Percentiles rank a stretch among this genome's conserved stretches.
Conservation (phyloP, 2,888 invertebrate species). For the Lobophora halterata region DNA sequence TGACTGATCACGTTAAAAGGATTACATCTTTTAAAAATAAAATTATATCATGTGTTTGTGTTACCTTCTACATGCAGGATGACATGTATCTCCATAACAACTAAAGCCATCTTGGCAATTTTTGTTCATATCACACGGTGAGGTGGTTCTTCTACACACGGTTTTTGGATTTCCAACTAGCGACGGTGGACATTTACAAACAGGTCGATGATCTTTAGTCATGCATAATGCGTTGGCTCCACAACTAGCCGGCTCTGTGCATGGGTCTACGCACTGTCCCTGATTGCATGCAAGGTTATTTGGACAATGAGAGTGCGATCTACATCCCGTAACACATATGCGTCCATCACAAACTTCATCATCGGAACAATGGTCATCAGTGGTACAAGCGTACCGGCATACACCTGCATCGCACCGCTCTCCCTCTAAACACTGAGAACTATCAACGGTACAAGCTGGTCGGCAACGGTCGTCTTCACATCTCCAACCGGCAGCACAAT, state of each 20-base stretch:
- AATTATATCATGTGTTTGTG: neutral
- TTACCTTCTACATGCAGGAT: constrained; percentile 88
- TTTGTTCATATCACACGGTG: constrained; percentile 82
- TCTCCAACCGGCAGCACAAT: constrained; percentile 85
- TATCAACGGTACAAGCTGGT: constrained; percentile 87
- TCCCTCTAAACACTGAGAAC: constrained; percentile 87
- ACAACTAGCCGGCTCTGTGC: constrained; percentile 88
- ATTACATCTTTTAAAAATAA: too few species aligned
- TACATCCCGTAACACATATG: constrained; percentile 89
- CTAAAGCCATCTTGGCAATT: constrained; percentile 87
- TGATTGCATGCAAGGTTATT: constrained; percentile 86
- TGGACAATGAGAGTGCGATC: constrained; percentile 89
- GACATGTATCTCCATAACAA: constrained; percentile 90
- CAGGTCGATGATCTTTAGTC: constrained; percentile 85
- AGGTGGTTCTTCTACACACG: constrained; percentile 85
- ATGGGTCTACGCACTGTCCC: constrained; percentile 90
- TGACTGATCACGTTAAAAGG: too few species aligned
- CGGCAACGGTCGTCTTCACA: constrained; percentile 89
- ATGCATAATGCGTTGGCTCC: constrained; percentile 90
- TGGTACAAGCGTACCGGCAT: constrained; percentile 91
- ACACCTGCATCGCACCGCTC: constrained; percentile 89
- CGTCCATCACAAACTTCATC: constrained; percentile 93
- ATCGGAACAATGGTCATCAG: constrained; percentile 92
- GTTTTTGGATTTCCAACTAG: constrained; percentile 88
- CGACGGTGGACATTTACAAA: constrained; percentile 86